A percentile compares a stretch with the other conserved stretches of the same genome.
Evolutionary conservation across 2,888 invertebrate genomes (phyloP).

Genomic region (Mellilla xanthometata): DNA sequence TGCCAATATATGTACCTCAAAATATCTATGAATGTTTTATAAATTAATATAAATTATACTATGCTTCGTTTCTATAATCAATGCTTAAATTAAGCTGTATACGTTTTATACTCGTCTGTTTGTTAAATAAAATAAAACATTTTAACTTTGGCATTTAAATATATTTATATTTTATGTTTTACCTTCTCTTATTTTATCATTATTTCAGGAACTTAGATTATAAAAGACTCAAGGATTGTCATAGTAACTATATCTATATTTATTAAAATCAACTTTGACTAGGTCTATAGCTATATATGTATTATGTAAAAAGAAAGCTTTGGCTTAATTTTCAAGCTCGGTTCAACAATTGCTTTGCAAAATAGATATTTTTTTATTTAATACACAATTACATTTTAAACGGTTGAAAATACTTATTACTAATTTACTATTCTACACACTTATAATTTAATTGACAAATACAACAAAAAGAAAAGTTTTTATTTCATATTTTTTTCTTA

Average conservation of each 20-base stretch:
- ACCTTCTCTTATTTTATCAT: too few species aligned
- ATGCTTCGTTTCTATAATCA: constrained; percentile 2
- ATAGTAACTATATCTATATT: not conserved
- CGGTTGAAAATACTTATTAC: too few species aligned
- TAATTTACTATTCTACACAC: too few species aligned
- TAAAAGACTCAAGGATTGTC: too few species aligned
- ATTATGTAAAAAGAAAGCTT: constrained; percentile 16
- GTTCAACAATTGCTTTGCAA: constrained; percentile 23
- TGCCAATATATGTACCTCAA: not conserved
- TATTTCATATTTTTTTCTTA: too few species aligned
- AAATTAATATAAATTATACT: not conserved
- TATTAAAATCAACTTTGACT: constrained; percentile 11
- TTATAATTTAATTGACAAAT: constrained; percentile 10
- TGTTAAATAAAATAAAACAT: constrained; percentile 9
- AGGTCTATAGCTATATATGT: constrained; percentile 14
- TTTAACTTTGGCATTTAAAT: too few species aligned
- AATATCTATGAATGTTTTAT: not conserved
- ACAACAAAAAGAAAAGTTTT: not conserved
- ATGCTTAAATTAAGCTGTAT: constrained; percentile 8
- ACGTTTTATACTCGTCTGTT: constrained; percentile 14
- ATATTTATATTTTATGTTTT: too few species aligned
- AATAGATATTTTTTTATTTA: not conserved
- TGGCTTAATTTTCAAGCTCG: constrained; percentile 14
- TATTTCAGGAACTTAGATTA: too few species aligned
- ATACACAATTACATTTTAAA: too few species aligned